A percentile compares a stretch with the other conserved stretches of the same genome.
phyloP scores from a whole-genome alignment of 1,140 invertebrate genomes.

The Caenorhabditis tropicalis region DNA sequence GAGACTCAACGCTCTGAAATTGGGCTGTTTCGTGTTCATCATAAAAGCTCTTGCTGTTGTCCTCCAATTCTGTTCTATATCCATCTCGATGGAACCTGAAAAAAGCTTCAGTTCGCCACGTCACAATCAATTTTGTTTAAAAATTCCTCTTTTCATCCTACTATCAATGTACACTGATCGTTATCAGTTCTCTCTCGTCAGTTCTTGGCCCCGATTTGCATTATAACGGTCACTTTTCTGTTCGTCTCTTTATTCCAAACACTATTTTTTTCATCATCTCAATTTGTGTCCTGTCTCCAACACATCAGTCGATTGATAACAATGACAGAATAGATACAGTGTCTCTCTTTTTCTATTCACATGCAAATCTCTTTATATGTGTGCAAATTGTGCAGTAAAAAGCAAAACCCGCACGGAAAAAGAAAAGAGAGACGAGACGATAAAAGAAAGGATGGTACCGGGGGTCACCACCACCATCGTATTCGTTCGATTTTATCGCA shows the following conservation, averaged over 20 bases:
- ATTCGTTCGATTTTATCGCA: slow-evolving; percentile 38
- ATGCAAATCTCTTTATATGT: slow-evolving; percentile 1
- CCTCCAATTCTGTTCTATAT: slow-evolving; percentile 87
- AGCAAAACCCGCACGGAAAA: neutral
- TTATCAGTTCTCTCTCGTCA: slow-evolving; percentile 32
- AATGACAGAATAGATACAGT: slow-evolving; percentile 15
- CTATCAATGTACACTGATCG: neutral
- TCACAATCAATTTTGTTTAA: neutral
- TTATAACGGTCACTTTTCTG: slow-evolving; percentile 37
- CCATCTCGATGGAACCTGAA: slow-evolving; percentile 87
- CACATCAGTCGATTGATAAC: slow-evolving; percentile 35
- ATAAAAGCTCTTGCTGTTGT: slow-evolving; percentile 73
- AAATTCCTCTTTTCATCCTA: neutral
- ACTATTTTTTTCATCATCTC: neutral
- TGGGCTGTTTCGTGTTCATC: slow-evolving; percentile 77
- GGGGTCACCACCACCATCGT: slow-evolving; percentile 15
- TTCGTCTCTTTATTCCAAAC: neutral
- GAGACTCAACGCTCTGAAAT: slow-evolving; percentile 94
- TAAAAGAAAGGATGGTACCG: slow-evolving; percentile 21
- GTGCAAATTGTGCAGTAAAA: slow-evolving; percentile 37
- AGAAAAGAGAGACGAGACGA: neutral
- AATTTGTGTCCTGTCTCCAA: neutral
- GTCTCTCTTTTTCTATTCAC: slow-evolving; percentile 17
- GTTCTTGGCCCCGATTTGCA: slow-evolving; percentile 15
- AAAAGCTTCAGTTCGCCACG: slow-evolving; percentile 11